Evolutionary conservation across 92 coral and sea anemone species (phyloP).

Genomic region (Palythoa grandis): DNA sequence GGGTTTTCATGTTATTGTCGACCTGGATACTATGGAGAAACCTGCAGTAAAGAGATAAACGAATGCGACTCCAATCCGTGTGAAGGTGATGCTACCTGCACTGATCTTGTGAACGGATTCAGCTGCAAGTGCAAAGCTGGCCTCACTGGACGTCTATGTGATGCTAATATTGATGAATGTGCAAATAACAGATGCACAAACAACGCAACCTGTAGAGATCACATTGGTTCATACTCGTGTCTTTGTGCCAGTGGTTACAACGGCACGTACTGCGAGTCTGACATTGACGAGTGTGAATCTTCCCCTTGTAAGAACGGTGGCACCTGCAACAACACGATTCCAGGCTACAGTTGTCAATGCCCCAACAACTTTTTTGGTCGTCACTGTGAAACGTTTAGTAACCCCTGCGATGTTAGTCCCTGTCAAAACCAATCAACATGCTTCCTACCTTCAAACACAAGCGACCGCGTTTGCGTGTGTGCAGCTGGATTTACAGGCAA

Average conservation of each 20-base stretch:
- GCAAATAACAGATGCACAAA: constrained; percentile 57
- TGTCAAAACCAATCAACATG: constrained; percentile 53
- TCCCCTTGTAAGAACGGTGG: constrained; percentile 70
- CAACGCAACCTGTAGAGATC: constrained; percentile 72
- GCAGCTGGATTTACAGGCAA: constrained; percentile 57
- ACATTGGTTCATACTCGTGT: constrained; percentile 53
- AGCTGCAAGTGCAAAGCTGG: constrained; percentile 64
- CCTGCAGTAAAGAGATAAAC: constrained; percentile 54
- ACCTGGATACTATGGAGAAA: constrained; percentile 63
- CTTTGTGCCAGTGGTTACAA: constrained; percentile 64
- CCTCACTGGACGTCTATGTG: constrained; percentile 61
- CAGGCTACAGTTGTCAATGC: constrained; percentile 68
- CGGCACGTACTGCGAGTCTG: constrained; percentile 64
- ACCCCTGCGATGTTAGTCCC: constrained; percentile 49
- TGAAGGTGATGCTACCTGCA: constrained; percentile 60
- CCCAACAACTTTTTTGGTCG: constrained; percentile 54
- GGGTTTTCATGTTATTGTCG: constrained; percentile 61
- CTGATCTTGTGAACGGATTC: constrained; percentile 42
- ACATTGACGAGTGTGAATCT: constrained; percentile 59
- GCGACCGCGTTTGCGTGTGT: constrained; percentile 51
- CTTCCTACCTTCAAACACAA: constrained; percentile 1
- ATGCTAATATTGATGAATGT: constrained; percentile 65
- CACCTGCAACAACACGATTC: constrained; percentile 53
- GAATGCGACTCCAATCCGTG: constrained; percentile 64
- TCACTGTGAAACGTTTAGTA: constrained; percentile 53